Conservation (phyloP, 1,140 invertebrate genomes). For the Archegozetes longisetosus region DNA sequence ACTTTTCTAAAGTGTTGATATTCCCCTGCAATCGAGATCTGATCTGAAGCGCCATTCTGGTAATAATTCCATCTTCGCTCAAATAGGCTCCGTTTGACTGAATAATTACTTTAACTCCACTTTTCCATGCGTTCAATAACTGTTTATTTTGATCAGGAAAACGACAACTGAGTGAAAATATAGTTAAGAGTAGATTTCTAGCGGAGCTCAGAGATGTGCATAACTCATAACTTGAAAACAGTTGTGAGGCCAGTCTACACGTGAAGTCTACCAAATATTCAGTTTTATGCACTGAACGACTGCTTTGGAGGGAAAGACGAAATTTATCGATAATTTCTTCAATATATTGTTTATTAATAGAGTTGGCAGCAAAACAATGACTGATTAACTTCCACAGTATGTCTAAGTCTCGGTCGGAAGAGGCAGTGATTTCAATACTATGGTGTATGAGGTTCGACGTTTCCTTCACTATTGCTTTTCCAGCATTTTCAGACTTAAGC, state of each 20-base stretch:
- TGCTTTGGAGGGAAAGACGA: background rate
- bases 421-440: background rate
- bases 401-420: background rate
- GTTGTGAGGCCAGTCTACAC: background rate
- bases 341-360: background rate
- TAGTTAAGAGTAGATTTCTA: background rate
- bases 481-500: background rate
- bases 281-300: no score
- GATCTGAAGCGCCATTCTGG: background rate
- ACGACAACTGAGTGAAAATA: background rate
- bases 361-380: background rate
- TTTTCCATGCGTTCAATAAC: background rate
- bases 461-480: background rate
- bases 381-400: background rate
- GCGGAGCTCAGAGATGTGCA: background rate
- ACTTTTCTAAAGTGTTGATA: background rate
- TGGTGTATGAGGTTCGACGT: background rate
- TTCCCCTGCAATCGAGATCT: background rate
- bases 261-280: background rate
- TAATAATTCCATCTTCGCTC: background rate
- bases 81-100: background rate
- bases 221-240: background rate
- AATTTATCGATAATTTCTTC: background rate
- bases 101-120: background rate
- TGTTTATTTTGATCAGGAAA: background rate